Evolutionary conservation across 2,888 invertebrate genomes (phyloP), one percentile per base, ranked within the genome.

Genomic region (Hesperia comma): DNA sequence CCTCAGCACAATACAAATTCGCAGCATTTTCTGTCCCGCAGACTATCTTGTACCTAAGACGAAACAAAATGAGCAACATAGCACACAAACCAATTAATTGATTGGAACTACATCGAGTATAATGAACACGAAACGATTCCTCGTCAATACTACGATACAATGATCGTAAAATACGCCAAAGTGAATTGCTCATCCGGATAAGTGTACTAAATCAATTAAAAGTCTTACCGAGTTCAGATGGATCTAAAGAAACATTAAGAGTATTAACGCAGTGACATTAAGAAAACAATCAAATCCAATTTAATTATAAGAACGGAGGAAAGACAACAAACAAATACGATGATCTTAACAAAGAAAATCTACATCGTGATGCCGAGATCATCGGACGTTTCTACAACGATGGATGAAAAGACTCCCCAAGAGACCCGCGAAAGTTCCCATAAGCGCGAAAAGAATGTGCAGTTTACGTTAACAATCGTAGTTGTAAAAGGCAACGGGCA

Each of bases 401-500:
- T 33, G 51, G 26, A 46, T 37, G 46, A 33, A n/a, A 19, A 41
- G 17, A 58, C 49, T 53, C 51, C 40, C 57, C 56, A 55, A 33
- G 15, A 8, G 19, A 17, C 57, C 57, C 8, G 12, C 19, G 33
- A 49, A 53, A 19, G 37, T 19, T 58, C 46, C 46, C 41, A 19
- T 40, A 37, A 61, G 55, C 37, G 46, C 63, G 68, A 70, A 73
- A 76, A 72, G 73, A 74, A 73, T 71, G 54, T 68, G 72, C 61
- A 71, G 72, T 74, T 73, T 69, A 69, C 71, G 72, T 69, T 72
- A 71, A 72, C 72, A 72, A 71, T 74, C 67, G 60, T 63, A 73
- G 73, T 62, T 72, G 73, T 79, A 75, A 79, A 79, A 78, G 75
- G 72, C 70, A 78, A 79, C 74, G 75, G 72, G 66, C 69, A 70